These are phyloP conservation scores for Alviniconcha strummeri DNA, from an alignment of 2,888 invertebrate genomes.

Conservation along the genomic window DNA sequence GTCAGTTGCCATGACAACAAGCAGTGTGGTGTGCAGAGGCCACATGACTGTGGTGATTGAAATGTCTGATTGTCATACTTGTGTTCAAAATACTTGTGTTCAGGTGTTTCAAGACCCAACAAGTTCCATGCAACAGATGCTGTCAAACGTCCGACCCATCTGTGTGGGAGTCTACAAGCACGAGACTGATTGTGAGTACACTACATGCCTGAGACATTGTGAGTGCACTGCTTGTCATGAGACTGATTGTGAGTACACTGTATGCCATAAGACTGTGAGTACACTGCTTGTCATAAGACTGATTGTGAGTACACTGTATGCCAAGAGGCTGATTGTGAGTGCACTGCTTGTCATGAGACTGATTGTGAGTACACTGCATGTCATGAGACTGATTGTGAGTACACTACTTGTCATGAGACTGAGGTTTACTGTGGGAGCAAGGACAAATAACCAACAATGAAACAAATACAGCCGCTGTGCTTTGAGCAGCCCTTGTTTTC, in stretches of 20 bases:
- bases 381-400: conserved; percentile 90
- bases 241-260: conserved; percentile 83
- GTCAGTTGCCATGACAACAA: too few species aligned
- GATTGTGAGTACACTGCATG: conserved; percentile 80
- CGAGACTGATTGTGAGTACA: conserved; percentile 87
- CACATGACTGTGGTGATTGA: too few species aligned
- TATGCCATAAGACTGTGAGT: too few species aligned
- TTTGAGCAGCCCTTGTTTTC: too few species aligned
- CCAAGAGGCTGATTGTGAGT: conserved; percentile 74
- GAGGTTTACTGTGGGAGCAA: background rate
- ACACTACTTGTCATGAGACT: background rate
- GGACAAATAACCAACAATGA: too few species aligned
- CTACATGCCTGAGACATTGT: background rate
- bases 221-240: conserved; percentile 78
- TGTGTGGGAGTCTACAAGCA: conserved; percentile 84
- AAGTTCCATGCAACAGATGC: conserved; percentile 87
- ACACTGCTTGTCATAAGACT: conserved; percentile 66
- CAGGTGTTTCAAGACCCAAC: conserved; percentile 76
- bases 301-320: too few species aligned
- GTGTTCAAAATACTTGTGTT: background rate
- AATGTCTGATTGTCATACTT: too few species aligned
- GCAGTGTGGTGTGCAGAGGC: too few species aligned
- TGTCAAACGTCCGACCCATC: conserved; percentile 85
- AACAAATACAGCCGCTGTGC: too few species aligned
- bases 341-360: conserved; percentile 81